Percentiles rank a stretch among this genome's conserved stretches.
Evolutionary conservation across 2,113 vertebrate species (phyloP).

Genomic region (Limnothrissa miodon): DNA sequence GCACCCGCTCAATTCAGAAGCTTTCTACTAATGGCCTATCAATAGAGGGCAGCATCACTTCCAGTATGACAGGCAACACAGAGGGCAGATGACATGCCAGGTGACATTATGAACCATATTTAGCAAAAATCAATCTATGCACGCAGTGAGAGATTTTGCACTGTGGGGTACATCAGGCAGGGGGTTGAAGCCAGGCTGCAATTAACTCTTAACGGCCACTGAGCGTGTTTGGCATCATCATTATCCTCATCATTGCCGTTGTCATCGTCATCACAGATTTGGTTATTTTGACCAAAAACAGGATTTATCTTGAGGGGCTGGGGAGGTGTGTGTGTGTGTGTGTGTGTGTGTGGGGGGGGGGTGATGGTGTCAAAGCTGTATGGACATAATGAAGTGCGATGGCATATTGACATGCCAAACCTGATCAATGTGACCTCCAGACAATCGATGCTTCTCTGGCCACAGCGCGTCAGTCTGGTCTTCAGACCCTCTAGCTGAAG

Average conservation of each 20-base stretch:
- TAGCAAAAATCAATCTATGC: conserved; percentile 23
- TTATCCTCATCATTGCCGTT: not conserved
- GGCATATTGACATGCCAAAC: conserved; percentile 9
- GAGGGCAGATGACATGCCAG: conserved; percentile 6
- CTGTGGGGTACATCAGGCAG: not conserved
- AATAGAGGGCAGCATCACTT: conserved; percentile 13
- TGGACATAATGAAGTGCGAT: not conserved
- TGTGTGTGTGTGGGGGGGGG: too few species aligned
- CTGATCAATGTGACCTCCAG: conserved; percentile 24
- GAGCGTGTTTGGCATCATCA: not conserved
- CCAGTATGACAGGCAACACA: conserved; percentile 2
- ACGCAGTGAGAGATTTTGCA: not conserved
- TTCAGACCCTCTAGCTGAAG: not conserved
- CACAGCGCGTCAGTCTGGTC: not conserved
- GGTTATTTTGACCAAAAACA: not conserved
- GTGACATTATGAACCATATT: conserved; percentile 33
- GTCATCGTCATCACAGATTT: not conserved
- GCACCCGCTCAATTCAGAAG: not conserved
- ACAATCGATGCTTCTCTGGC: not conserved
- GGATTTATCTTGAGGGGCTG: not conserved
- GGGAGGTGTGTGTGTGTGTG: too few species aligned
- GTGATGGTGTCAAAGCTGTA: not conserved
- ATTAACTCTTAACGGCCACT: not conserved
- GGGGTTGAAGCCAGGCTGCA: not conserved
- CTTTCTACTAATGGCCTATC: conserved; percentile 18